These are phyloP conservation scores for Limnodromus scolopaceus DNA, from an alignment of 2,797 vertebrate species.

Conservation along the genomic window DNA sequence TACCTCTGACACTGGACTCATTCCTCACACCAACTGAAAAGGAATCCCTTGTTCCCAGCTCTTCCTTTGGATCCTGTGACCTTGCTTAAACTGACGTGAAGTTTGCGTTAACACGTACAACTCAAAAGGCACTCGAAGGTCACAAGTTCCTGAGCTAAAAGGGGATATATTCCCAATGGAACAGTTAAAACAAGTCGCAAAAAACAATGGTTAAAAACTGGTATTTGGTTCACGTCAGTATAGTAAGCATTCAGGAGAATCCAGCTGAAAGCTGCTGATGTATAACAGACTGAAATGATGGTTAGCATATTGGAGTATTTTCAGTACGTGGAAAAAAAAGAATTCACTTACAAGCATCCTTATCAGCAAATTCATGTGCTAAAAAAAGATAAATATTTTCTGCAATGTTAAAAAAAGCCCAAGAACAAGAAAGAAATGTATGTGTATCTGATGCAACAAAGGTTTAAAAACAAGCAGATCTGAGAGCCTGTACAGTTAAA, in stretches of 20 bases:
- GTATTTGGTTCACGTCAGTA: constrained; percentile 43
- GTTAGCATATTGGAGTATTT: background rate
- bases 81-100: constrained; percentile 51
- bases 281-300: background rate
- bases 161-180: constrained; percentile 46
- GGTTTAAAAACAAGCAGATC: background rate
- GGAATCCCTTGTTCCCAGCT: constrained; percentile 57
- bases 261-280: constrained; percentile 22
- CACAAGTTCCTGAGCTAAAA: constrained; percentile 77
- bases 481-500: background rate
- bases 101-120: constrained; percentile 14
- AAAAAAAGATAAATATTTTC: background rate
- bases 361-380: background rate
- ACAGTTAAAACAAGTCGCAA: constrained; percentile 50
- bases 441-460: background rate
- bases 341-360: background rate
- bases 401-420: background rate
- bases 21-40: constrained; percentile 12
- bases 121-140: constrained; percentile 78
- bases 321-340: background rate
- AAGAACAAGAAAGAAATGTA: background rate
- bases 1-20: background rate
- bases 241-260: background rate
- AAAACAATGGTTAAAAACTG: constrained; percentile 6
- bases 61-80: constrained; percentile 44